These are phyloP conservation scores for Apis florea DNA, from an alignment of 1,140 invertebrate species.

Conservation along the genomic window DNA sequence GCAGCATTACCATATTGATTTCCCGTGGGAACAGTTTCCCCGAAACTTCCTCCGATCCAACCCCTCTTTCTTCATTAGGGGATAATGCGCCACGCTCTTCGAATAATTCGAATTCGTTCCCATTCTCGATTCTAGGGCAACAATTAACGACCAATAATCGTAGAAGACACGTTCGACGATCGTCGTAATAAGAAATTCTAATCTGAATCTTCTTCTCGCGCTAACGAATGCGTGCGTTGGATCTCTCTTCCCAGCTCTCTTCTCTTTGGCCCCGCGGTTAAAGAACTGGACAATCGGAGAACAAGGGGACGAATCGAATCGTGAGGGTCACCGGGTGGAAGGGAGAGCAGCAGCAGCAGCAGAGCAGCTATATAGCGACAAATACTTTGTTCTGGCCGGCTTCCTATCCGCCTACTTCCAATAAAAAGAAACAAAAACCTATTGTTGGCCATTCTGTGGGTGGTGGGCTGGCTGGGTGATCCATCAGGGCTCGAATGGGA, in stretches of 20 bases:
- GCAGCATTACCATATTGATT: slow-evolving; percentile 74
- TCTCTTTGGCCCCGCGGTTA: slow-evolving; percentile 59
- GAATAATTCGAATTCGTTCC: slow-evolving; percentile 51
- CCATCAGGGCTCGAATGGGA: slow-evolving; percentile 74
- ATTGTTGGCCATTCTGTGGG: slow-evolving; percentile 78
- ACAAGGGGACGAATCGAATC: slow-evolving; percentile 72
- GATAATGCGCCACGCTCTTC: slow-evolving; percentile 45
- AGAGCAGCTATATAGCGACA: slow-evolving; percentile 62
- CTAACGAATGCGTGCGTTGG: slow-evolving; percentile 28
- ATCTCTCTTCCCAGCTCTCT: slow-evolving; percentile 37
- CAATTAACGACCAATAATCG: not conserved
- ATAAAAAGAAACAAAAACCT: slow-evolving; percentile 78
- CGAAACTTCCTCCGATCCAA: slow-evolving; percentile 51
- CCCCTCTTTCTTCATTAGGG: slow-evolving; percentile 48
- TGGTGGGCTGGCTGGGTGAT: slow-evolving; percentile 76
- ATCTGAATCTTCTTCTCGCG: slow-evolving; percentile 30
- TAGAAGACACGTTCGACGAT: too few species aligned
- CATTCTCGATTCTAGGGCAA: not conserved
- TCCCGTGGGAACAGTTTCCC: slow-evolving; percentile 68
- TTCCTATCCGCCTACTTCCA: slow-evolving; percentile 70
- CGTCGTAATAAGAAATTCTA: not conserved
- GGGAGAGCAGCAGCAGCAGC: not conserved
- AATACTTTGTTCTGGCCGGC: slow-evolving; percentile 69
- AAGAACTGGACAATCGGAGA: slow-evolving; percentile 68
- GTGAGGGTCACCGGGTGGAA: slow-evolving; percentile 53